Base-by-base conservation (phyloP, 1,140 invertebrate genomes). In the Acromyrmex echinatior region DNA sequence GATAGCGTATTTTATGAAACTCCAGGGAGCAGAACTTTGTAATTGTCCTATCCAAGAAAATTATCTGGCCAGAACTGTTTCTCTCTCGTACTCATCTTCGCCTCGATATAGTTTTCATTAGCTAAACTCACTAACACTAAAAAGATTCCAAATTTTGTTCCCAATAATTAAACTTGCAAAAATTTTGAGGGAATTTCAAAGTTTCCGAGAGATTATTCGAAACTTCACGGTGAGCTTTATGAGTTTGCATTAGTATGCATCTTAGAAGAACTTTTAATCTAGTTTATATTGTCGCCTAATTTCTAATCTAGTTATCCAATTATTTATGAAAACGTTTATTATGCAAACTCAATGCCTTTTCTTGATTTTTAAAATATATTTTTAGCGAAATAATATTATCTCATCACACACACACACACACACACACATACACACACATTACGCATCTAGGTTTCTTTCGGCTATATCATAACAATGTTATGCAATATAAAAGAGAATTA, bases 241-340 rank as follows among this genome's bases (percentile, higher is more conserved):
- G 25, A 49, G 25, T 49, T 65, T 31, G 77, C 77, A 45, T 81
- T 56, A 63, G 65, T 49, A 65, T 80, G 63, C 63, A 70, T 56
- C 31, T 35, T 31, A 35, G 31, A 35, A 31, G 39, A 51, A 65
- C 45, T 71, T 81, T 45, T 58, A 45, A 71, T 70, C 65, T n/a
- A 58, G 14, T 81, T 81, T 56, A n/a, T 4, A 45, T 16, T 21
- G 18, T 28, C n/a, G 14, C 9, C 51, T 76, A 60, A 35, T 78
- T 49, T 62, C 21, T 63, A 45, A 78, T 78, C 39, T 10, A n/a
- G 25, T 62, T 78, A 12, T 56, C 25, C 21, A 63, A 39, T 77
- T 70, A 35, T 70, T 7, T n/a, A 3, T 4, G 53, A 18, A 21
- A 21, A 4, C 4, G 31, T 28, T 63, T 51, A 25, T 73, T 49